Conservation (phyloP, 2,888 invertebrate species). For the Stenoptilia bipunctidactyla region DNA sequence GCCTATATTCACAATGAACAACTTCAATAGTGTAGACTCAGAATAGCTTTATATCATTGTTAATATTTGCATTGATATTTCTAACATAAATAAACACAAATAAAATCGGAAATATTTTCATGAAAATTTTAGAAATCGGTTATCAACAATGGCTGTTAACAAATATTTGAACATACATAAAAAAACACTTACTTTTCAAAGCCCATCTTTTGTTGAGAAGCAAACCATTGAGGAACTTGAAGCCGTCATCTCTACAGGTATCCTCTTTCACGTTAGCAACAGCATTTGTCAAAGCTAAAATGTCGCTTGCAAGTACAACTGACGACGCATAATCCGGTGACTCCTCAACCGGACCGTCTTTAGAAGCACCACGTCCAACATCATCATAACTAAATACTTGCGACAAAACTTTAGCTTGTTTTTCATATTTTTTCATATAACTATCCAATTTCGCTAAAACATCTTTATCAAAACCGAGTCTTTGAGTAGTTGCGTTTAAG, state of each 20-base stretch:
- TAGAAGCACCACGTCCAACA: not conserved
- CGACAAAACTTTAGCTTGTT: not conserved
- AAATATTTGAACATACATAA: too few species aligned
- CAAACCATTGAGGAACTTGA: constrained; percentile 56
- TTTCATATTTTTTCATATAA: constrained; percentile 12
- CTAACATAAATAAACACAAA: too few species aligned
- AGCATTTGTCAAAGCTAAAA: constrained; percentile 58
- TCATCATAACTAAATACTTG: constrained; percentile 23
- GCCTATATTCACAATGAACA: too few species aligned
- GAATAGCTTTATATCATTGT: too few species aligned
- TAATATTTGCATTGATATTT: too few species aligned
- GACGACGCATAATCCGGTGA: constrained; percentile 63
- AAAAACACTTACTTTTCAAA: constrained; percentile 64
- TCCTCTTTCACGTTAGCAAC: constrained; percentile 54
- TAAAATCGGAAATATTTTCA: too few species aligned
- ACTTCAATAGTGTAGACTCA: too few species aligned
- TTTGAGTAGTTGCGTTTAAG: constrained; percentile 35
- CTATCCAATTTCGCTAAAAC: constrained; percentile 27
- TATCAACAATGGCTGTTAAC: too few species aligned
- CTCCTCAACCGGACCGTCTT: constrained; percentile 38
- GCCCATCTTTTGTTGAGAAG: constrained; percentile 67
- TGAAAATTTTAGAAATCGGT: too few species aligned
- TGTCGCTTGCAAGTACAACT: constrained; percentile 56
- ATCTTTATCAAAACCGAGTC: constrained; percentile 34
- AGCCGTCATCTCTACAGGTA: constrained; percentile 61